Percentiles rank a stretch among this genome's conserved stretches.
Conservation (phyloP, 2,888 invertebrate species). For the Morpho achilles region DNA sequence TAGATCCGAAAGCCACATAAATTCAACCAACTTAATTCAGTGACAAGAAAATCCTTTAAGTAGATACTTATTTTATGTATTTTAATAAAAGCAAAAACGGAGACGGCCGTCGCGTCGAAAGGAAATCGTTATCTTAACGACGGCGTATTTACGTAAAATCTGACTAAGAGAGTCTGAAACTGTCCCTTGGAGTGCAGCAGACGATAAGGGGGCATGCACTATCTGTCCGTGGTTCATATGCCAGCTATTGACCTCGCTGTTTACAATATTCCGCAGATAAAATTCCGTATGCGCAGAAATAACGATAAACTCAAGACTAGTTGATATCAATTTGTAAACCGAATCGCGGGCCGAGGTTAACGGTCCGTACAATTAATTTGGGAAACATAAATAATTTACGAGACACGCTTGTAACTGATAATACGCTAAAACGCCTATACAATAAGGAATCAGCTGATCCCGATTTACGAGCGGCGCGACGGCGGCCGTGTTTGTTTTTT, state of each 20-base stretch:
- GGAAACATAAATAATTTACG: constrained; percentile 36
- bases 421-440: constrained; percentile 21
- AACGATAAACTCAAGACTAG: constrained; percentile 45
- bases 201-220: constrained; percentile 61
- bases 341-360: constrained; percentile 66
- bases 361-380: constrained; percentile 64
- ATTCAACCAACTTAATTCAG: constrained; percentile 46
- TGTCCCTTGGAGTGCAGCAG: constrained; percentile 60
- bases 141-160: constrained; percentile 73
- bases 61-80: constrained; percentile 55
- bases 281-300: constrained; percentile 53
- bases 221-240: constrained; percentile 61
- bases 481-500: constrained; percentile 44
- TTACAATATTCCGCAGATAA: constrained; percentile 51
- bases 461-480: constrained; percentile 20
- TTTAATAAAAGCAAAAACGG: constrained; percentile 62
- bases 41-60: constrained; percentile 55
- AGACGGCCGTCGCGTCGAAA: constrained; percentile 56
- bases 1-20: constrained; percentile 21
- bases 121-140: constrained; percentile 76
- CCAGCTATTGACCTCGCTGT: constrained; percentile 74
- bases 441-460: constrained; percentile 43
- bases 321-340: constrained; percentile 57
- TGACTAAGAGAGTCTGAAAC: constrained; percentile 63
- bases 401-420: constrained; percentile 19